phyloP scores from a whole-genome alignment of 2,797 vertebrate genomes.

The Psittacula derbiana region DNA sequence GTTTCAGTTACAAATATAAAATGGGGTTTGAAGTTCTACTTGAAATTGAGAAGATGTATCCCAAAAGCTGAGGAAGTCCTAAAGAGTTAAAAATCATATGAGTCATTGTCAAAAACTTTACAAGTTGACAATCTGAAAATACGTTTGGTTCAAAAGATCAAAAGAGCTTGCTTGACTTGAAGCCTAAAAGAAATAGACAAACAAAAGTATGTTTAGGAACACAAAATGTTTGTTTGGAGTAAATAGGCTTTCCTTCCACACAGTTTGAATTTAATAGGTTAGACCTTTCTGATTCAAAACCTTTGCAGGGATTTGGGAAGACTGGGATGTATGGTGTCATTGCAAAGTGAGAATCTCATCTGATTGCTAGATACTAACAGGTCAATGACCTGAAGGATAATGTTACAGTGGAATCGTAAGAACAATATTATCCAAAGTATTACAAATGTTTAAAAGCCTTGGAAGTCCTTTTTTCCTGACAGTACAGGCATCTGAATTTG shows the following conservation, averaged over 20 bases:
- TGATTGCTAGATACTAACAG: not conserved
- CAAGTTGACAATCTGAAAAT: conserved; percentile 10
- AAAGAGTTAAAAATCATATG: not conserved
- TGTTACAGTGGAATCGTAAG: not conserved
- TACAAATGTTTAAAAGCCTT: not conserved
- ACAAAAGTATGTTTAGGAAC: conserved; percentile 5
- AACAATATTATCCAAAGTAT: not conserved
- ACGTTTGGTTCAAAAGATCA: conserved; percentile 8
- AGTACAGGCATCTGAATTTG: not conserved
- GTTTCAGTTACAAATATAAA: not conserved
- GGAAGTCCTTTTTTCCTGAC: not conserved
- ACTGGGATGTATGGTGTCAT: not conserved
- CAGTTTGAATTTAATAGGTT: not conserved
- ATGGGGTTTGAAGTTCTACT: not conserved
- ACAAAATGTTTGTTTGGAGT: not conserved
- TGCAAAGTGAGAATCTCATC: not conserved
- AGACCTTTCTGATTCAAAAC: not conserved
- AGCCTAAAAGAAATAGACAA: conserved; percentile 8
- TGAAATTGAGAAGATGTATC: not conserved
- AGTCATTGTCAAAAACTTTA: not conserved
- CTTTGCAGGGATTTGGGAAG: not conserved
- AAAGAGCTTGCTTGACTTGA: conserved; percentile 22
- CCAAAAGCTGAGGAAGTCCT: not conserved
- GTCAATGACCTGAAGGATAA: not conserved
- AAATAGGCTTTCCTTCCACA: not conserved